Conservation (phyloP, 2,797 vertebrate genomes). For the Limnodromus scolopaceus region DNA sequence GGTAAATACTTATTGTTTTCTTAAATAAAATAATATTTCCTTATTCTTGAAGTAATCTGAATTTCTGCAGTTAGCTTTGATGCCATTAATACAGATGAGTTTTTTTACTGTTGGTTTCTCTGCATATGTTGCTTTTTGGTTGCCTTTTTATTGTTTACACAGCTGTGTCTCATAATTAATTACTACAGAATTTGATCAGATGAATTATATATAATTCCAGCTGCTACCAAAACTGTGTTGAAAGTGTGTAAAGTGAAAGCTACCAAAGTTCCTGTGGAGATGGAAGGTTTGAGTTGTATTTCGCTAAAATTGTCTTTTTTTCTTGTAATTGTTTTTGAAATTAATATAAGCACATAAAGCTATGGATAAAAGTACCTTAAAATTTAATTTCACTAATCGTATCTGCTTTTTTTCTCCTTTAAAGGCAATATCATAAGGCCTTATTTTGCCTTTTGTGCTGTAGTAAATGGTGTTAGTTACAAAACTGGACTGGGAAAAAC, state of each 20-base stretch:
- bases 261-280: accelerated
- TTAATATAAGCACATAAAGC: not conserved
- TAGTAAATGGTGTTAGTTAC: constrained; percentile 88
- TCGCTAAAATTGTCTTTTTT: not conserved
- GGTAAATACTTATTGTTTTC: constrained; percentile 61
- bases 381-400: not conserved
- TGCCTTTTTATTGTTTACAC: not conserved
- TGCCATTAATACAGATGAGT: not conserved
- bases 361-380: not conserved
- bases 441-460: constrained; percentile 92
- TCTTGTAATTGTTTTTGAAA: not conserved
- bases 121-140: accelerated
- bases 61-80: not conserved
- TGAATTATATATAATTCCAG: not conserved
- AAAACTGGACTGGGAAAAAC: constrained; percentile 90
- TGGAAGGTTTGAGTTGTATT: not conserved
- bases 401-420: not conserved
- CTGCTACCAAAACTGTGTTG: not conserved
- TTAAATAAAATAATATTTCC: not conserved
- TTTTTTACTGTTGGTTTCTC: not conserved
- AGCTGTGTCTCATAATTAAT: not conserved
- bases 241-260: accelerated
- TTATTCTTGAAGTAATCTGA: not conserved
- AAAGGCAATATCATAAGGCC: constrained; percentile 78
- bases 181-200: not conserved